These are phyloP conservation scores for Plotosus lineatus DNA, from an alignment of 2,113 vertebrate species.

Conservation along the genomic window DNA sequence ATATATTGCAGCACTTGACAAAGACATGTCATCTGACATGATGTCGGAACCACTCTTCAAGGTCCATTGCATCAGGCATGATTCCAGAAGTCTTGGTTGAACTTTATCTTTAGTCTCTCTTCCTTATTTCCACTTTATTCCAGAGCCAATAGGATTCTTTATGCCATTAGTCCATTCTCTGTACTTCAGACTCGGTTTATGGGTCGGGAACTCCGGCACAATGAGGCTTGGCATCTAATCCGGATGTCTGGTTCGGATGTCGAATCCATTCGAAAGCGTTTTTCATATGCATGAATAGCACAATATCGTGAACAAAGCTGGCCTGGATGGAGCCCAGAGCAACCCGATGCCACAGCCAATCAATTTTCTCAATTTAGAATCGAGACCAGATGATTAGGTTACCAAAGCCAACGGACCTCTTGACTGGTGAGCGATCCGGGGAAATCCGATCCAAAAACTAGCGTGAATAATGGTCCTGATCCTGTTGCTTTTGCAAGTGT, in stretches of 20 bases:
- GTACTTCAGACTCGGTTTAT: neutral
- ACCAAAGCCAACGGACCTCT: constrained; percentile 71
- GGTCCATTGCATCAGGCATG: too few species aligned
- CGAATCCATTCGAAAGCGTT: constrained; percentile 65
- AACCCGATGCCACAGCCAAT: constrained; percentile 78
- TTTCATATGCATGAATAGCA: constrained; percentile 75
- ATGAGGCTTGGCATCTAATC: constrained; percentile 58
- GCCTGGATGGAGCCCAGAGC: constrained; percentile 59
- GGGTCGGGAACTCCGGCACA: constrained; percentile 5
- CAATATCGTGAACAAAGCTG: constrained; percentile 66
- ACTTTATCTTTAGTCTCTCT: neutral
- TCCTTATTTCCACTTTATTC: neutral
- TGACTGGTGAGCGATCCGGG: constrained; percentile 58
- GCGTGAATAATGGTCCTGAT: neutral
- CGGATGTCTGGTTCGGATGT: constrained; percentile 65
- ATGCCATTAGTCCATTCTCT: neutral
- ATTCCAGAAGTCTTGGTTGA: neutral
- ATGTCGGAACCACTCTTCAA: neutral
- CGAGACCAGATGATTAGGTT: constrained; percentile 75
- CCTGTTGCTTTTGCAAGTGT: constrained; percentile 21
- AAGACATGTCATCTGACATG: neutral
- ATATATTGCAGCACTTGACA: neutral
- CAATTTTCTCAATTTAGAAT: constrained; percentile 79
- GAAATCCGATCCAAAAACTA: constrained; percentile 63
- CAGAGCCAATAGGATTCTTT: neutral